Evolutionary conservation across 2,888 invertebrate species (phyloP).

Genomic region (Stegana nigrithorax): DNA sequence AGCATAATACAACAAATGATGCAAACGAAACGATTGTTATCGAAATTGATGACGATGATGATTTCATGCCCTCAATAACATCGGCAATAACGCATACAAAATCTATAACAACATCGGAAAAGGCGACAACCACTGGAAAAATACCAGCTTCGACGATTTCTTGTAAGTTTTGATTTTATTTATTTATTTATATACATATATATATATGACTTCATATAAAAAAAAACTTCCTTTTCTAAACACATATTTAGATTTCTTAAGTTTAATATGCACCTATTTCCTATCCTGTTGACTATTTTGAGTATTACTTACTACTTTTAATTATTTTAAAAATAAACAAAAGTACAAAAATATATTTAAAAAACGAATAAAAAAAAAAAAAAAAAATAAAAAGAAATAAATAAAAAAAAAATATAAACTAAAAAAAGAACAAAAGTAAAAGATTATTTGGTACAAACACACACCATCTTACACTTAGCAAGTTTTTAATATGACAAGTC

Average conservation of each 20-base stretch:
- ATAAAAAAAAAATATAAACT: constrained; percentile 23
- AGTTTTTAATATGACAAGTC: constrained; percentile 25
- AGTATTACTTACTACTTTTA: constrained; percentile 3
- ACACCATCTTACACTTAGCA: constrained; percentile 27
- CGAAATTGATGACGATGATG: not conserved
- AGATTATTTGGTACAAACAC: constrained; percentile 22
- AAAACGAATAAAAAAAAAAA: constrained; percentile 12
- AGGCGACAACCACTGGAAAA: constrained; percentile 42
- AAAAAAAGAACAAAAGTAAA: constrained; percentile 21
- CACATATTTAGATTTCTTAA: no score
- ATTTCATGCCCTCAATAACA: constrained; percentile 29
- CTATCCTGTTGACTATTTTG: constrained; percentile 20
- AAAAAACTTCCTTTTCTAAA: no score
- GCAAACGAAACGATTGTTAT: no score
- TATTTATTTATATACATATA: constrained; percentile 11
- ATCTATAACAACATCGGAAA: constrained; percentile 17
- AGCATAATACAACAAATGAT: not conserved
- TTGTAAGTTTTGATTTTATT: constrained; percentile 63
- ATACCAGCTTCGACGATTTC: constrained; percentile 66
- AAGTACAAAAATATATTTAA: not conserved
- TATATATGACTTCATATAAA: constrained; percentile 24
- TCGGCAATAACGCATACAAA: constrained; percentile 31
- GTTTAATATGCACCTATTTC: no score
- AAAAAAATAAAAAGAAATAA: constrained; percentile 15
- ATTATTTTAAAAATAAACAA: constrained; percentile 13